A percentile compares a stretch with the other conserved stretches of the same genome.
Evolutionary conservation across 2,797 vertebrate species (phyloP).

Genomic region (Telmatherina bonti): DNA sequence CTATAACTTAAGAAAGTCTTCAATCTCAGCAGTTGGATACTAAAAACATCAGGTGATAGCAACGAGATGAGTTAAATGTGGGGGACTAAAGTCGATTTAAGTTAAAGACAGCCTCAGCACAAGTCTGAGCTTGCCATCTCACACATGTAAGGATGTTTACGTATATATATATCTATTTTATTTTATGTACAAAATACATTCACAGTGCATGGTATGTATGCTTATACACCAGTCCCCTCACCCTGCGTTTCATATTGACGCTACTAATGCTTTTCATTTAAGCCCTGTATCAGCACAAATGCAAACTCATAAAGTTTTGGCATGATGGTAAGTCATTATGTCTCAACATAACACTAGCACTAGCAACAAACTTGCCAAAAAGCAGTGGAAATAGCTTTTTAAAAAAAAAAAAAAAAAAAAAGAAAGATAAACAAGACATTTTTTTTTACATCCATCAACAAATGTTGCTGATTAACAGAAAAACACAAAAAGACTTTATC

Average conservation of each 20-base stretch:
- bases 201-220: too few relatives aligned
- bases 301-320: slow-evolving; percentile 24
- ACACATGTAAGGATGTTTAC: slow-evolving; percentile 30
- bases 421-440: slow-evolving; percentile 41
- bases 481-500: slow-evolving; percentile 21
- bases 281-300: slow-evolving; percentile 19
- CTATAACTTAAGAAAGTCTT: neutral
- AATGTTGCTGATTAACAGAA: slow-evolving; percentile 22
- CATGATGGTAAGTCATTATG: slow-evolving; percentile 4
- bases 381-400: slow-evolving; percentile 14
- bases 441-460: slow-evolving; percentile 16
- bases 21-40: neutral
- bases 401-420: slow-evolving; percentile 10
- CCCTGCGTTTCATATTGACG: slow-evolving; percentile 27
- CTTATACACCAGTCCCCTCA: too few relatives aligned
- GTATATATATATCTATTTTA: too few relatives aligned
- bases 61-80: slow-evolving; percentile 6
- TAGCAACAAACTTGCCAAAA: slow-evolving; percentile 10
- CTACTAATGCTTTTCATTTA: slow-evolving; percentile 12
- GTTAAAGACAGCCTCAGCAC: neutral
- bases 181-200: too few relatives aligned
- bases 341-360: neutral
- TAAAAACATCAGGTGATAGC: neutral
- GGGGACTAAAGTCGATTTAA: slow-evolving; percentile 12
- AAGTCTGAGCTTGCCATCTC: slow-evolving; percentile 14